Evolutionary conservation across 1,140 invertebrate species (phyloP), one percentile per base, ranked within the genome.

Genomic region (Drosophila neocordata): DNA sequence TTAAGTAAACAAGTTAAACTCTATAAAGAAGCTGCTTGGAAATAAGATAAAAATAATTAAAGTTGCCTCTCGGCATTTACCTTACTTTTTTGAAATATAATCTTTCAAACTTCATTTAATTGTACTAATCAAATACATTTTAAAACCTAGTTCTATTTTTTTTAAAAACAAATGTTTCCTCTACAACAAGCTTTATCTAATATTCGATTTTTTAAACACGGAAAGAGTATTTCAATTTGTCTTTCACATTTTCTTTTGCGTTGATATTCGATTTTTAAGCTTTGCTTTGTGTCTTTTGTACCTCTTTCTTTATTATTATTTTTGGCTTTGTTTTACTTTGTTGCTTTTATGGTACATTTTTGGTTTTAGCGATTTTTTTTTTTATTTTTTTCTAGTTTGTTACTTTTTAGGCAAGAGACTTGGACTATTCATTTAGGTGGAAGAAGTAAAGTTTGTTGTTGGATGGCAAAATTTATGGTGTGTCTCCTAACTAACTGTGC

Each of bases 401-500:
- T 8, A 1, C 15, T 38, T 58, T 58, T 48, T 48, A 20, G 18
- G 41, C 20, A 48, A 48, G 41, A 48, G 12, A 60, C 55, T 65
- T 53, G 8, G 38, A 15, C 24, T 68, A 58, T 64, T 31, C 27
- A 65, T 75, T 71, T 62, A 65, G 56, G 41, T 48, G n/a, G 41
- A 20, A 20, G 15, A 20, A 48, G 41, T 20, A 20, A 18, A 18
- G 18, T 71, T 72, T 53, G 20, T 35, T 11, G 62, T 58, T 56
- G 22, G 44, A 60, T 77, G 65, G 68, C 59, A 31, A 73, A 84
- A 76, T 57, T 57, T 58, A 65, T 68, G 59, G 72, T 56, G 60
- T 61, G 80, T 38, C 63, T 73, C 56, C 63, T 80, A 84, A 85
- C 63, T 80, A 84, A 85, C 73, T 84, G 77, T 87, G 81, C 59